These are phyloP conservation scores for Phymanthus crucifer DNA, from an alignment of 92 coral and sea anemone species.

Conservation along the genomic window DNA sequence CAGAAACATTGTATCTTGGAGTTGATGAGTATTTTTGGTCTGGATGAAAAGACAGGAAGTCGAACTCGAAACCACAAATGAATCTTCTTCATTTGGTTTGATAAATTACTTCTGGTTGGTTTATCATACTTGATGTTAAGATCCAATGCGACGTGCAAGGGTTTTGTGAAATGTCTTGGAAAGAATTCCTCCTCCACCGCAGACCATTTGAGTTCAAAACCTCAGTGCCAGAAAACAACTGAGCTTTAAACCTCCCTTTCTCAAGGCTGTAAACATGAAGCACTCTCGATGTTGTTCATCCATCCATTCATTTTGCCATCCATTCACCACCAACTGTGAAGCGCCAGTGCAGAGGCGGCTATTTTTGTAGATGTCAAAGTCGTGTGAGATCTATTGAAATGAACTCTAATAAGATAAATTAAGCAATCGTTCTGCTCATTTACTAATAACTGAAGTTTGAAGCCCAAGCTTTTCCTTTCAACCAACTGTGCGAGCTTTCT, in stretches of 20 bases:
- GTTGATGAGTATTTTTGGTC: background rate
- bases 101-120: background rate
- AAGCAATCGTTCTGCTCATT: background rate
- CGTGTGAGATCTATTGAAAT: background rate
- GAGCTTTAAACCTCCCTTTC: background rate
- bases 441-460: background rate
- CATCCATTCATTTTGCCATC: too few relatives aligned
- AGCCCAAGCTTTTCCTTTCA: background rate
- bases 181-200: background rate
- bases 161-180: background rate
- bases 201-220: background rate
- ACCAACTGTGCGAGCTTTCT: background rate
- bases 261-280: background rate
- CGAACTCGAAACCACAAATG: background rate
- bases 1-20: background rate
- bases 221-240: background rate
- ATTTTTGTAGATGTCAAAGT: background rate
- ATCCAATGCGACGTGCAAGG: background rate
- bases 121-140: background rate
- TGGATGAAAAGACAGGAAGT: background rate
- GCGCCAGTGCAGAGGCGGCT: background rate
- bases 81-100: background rate
- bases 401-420: conserved; percentile 18
- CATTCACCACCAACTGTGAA: conserved; percentile 6
- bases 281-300: too few relatives aligned